Evolutionary conservation across 2,888 invertebrate genomes (phyloP).

Genomic region (Phaonia tiefii): DNA sequence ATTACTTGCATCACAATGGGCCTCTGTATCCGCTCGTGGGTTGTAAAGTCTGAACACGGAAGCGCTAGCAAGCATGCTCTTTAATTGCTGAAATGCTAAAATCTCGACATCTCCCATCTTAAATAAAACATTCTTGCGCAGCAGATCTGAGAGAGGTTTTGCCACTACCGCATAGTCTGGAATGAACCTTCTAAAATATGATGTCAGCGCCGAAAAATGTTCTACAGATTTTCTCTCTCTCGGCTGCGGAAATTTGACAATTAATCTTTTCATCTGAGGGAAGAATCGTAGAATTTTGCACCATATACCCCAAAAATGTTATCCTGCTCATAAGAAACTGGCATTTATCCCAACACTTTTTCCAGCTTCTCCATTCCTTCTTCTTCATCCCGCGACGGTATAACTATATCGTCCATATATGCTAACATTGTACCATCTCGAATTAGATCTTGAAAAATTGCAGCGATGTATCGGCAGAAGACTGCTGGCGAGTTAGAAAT

Average conservation of each 20-base stretch:
- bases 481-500: no score
- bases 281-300: conserved; percentile 13
- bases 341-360: conserved; percentile 61
- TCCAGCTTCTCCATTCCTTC: conserved; percentile 29
- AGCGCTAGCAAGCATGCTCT: neutral
- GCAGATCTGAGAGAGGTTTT: conserved; percentile 48
- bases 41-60: conserved; percentile 31
- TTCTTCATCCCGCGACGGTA: conserved; percentile 49
- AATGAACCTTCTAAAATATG: conserved; percentile 61
- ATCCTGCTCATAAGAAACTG: conserved; percentile 56
- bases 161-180: conserved; percentile 38
- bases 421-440: conserved; percentile 31
- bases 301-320: conserved; percentile 40
- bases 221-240: conserved; percentile 38
- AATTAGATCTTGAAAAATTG: conserved; percentile 55
- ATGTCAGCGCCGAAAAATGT: conserved; percentile 50
- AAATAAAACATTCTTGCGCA: conserved; percentile 43
- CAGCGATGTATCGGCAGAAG: conserved; percentile 35
- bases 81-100: conserved; percentile 22
- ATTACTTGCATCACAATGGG: conserved; percentile 53
- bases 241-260: conserved; percentile 42
- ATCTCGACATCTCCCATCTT: conserved; percentile 40
- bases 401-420: conserved; percentile 65
- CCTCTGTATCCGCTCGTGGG: conserved; percentile 29
- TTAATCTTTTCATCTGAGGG: conserved; percentile 36